A percentile compares a stretch with the other conserved stretches of the same genome.
phyloP scores from a whole-genome alignment of 2,797 vertebrate species.

The Cuculus canorus region DNA sequence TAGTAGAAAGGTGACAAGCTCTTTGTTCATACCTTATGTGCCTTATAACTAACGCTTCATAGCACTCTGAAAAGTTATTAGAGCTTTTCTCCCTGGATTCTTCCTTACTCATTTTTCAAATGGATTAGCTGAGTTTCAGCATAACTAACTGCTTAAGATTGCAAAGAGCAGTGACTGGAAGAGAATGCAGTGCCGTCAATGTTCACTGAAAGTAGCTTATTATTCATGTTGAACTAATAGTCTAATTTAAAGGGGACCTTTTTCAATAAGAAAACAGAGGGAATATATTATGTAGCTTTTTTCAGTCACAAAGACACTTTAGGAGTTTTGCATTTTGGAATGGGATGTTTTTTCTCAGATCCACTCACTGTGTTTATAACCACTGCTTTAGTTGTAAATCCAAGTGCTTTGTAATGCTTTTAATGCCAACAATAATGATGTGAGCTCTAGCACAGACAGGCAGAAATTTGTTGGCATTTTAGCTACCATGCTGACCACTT shows the following conservation, averaged over 20 bases:
- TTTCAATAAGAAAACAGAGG: not conserved
- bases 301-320: not conserved
- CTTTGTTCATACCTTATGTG: not conserved
- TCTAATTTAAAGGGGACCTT: not conserved
- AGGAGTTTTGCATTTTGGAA: not conserved
- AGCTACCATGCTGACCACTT: not conserved
- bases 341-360: not conserved
- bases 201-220: not conserved
- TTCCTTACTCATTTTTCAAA: conserved; percentile 3
- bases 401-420: not conserved
- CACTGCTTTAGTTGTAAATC: not conserved
- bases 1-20: not conserved
- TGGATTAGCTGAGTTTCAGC: not conserved
- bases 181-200: not conserved
- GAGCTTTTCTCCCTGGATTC: not conserved
- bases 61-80: not conserved
- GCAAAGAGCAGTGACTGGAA: conserved; percentile 36
- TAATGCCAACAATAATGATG: not conserved
- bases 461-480: not conserved
- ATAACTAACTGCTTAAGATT: not conserved
- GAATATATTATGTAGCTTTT: not conserved
- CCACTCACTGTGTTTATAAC: not conserved
- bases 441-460: not conserved
- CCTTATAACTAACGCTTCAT: not conserved
- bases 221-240: not conserved